A percentile compares a stretch with the other conserved stretches of the same genome.
Conservation (phyloP, 2,797 vertebrate genomes). For the Lacerta agilis region DNA sequence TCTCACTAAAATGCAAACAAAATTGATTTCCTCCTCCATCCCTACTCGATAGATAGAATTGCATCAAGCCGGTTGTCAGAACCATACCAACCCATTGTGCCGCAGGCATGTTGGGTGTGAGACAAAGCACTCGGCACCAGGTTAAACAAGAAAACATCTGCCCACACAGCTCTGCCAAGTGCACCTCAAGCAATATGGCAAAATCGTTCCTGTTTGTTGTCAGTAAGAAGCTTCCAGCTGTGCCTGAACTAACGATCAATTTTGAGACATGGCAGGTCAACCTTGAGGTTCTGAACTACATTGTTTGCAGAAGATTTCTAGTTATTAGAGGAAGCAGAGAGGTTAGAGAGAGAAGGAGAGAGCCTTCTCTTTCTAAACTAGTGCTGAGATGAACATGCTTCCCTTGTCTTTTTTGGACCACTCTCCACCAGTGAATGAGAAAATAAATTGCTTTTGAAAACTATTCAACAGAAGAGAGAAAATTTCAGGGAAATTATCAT, state of each 20-base stretch:
- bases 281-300: constrained; percentile 44
- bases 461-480: too few species aligned
- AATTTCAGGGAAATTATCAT: too few species aligned
- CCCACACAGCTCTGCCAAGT: not conserved
- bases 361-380: constrained; percentile 40
- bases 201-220: constrained; percentile 30
- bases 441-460: too few species aligned
- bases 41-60: not conserved
- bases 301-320: constrained; percentile 63
- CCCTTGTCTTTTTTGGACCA: too few species aligned
- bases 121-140: not conserved
- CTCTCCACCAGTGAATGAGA: too few species aligned
- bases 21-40: too few species aligned
- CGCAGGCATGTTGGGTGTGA: not conserved
- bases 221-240: constrained; percentile 33
- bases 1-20: too few species aligned
- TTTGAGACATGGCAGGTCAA: constrained; percentile 54
- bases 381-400: not conserved
- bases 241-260: constrained; percentile 44
- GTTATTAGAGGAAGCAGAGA: constrained; percentile 49
- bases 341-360: constrained; percentile 22
- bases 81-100: not conserved
- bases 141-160: constrained; percentile 42
- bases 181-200: accelerated
- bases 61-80: not conserved